Evolutionary conservation across 2,888 invertebrate species (phyloP).

Genomic region (Patella pellucida): DNA sequence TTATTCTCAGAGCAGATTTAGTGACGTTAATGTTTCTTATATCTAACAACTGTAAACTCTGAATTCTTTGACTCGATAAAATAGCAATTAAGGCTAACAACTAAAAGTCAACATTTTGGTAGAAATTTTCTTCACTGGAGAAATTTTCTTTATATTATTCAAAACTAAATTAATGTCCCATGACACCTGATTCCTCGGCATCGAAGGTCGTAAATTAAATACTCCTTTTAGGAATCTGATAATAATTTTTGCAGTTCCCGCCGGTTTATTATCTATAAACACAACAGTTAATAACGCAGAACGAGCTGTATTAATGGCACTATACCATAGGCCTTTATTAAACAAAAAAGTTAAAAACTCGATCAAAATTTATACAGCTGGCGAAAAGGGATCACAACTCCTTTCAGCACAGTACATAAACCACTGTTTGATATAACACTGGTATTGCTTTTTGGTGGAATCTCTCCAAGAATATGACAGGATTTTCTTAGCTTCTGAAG

Average conservation of each 20-base stretch:
- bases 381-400: neutral
- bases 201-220: conserved; percentile 18
- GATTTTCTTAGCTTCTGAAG: conserved; percentile 6
- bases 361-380: conserved; percentile 13
- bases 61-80: conserved; percentile 18
- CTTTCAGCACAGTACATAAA: neutral
- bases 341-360: conserved; percentile 18
- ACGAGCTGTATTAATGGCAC: conserved; percentile 23
- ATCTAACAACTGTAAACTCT: conserved; percentile 16
- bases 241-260: conserved; percentile 12
- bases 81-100: conserved; percentile 15
- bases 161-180: conserved; percentile 16
- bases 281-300: conserved; percentile 21
- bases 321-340: conserved; percentile 15
- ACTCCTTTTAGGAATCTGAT: conserved; percentile 19
- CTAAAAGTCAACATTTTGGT: conserved; percentile 9
- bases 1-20: neutral
- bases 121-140: conserved; percentile 12
- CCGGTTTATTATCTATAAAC: conserved; percentile 9
- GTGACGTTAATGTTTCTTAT: conserved; percentile 11
- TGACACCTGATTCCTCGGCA: conserved; percentile 16
- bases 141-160: conserved; percentile 14
- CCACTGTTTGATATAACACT: conserved; percentile 3
- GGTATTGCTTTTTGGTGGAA: neutral
- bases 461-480: conserved; percentile 1